These are phyloP conservation scores for Anadara kagoshimensis DNA, from an alignment of 1,140 invertebrate species.

Conservation along the genomic window DNA sequence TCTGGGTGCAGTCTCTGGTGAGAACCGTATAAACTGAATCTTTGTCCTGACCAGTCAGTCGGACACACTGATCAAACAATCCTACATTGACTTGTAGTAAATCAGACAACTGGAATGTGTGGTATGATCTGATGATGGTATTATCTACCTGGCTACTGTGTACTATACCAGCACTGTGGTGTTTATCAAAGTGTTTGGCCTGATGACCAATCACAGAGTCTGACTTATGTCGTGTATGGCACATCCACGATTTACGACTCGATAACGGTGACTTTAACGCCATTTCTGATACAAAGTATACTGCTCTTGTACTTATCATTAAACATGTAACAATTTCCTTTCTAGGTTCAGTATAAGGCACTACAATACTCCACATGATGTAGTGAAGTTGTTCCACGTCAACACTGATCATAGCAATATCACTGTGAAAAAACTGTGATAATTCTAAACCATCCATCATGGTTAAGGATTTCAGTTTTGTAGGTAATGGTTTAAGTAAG, in stretches of 20 bases:
- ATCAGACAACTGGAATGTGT: constrained; percentile 55
- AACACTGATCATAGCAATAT: constrained; percentile 55
- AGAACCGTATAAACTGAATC: constrained; percentile 65
- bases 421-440: constrained; percentile 63
- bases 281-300: constrained; percentile 67
- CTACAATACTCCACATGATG: constrained; percentile 65
- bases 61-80: constrained; percentile 69
- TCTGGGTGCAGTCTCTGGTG: constrained; percentile 55
- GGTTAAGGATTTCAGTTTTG: constrained; percentile 52
- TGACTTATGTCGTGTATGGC: constrained; percentile 64
- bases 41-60: constrained; percentile 59
- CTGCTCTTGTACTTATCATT: constrained; percentile 65
- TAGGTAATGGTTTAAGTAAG: constrained; percentile 48
- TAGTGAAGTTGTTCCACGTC: constrained; percentile 63
- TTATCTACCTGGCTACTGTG: constrained; percentile 38
- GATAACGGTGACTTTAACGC: constrained; percentile 36
- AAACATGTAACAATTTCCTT: constrained; percentile 64
- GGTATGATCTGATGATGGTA: constrained; percentile 54
- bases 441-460: constrained; percentile 61
- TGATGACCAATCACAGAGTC: constrained; percentile 59
- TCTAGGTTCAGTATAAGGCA: constrained; percentile 64
- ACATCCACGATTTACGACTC: constrained; percentile 63
- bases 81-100: constrained; percentile 68
- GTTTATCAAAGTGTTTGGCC: constrained; percentile 36
- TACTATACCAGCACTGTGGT: constrained; percentile 52